These are phyloP conservation scores for Aviceda subcristata DNA, from an alignment of 2,113 vertebrate species.

Conservation along the genomic window DNA sequence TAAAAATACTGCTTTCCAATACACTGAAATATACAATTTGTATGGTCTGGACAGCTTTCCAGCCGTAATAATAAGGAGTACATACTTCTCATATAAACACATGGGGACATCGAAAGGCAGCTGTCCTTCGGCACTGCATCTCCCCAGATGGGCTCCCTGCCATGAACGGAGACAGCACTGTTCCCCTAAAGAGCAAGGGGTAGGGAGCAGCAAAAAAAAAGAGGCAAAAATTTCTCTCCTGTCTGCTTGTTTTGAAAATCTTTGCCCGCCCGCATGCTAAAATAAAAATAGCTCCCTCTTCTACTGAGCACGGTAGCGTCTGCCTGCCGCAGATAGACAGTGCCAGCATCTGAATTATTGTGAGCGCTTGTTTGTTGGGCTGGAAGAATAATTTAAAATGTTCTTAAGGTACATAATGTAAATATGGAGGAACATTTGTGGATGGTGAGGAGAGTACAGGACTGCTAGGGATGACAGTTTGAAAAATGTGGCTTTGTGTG, in stretches of 20 bases:
- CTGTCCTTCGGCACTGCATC: background rate
- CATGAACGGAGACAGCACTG: rapidly evolving
- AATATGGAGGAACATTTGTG: background rate
- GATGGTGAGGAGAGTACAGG: background rate
- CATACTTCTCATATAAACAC: background rate
- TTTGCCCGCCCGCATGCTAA: background rate
- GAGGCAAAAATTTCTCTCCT: background rate
- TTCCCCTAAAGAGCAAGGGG: background rate
- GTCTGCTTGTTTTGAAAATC: background rate
- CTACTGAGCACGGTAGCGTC: background rate
- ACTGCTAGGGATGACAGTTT: background rate
- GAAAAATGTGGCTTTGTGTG: background rate
- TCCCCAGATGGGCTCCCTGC: background rate
- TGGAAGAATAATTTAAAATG: background rate
- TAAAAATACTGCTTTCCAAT: background rate
- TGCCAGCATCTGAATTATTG: background rate
- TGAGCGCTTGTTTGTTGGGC: background rate
- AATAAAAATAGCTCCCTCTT: background rate
- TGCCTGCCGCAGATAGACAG: background rate
- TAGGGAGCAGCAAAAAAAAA: background rate
- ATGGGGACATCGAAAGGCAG: background rate
- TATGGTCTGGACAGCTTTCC: background rate
- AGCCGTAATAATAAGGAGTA: background rate
- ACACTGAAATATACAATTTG: background rate
- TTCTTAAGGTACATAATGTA: background rate